These are phyloP conservation scores for Morpho deidamia DNA, from an alignment of 2,888 invertebrate species.

Conservation along the genomic window DNA sequence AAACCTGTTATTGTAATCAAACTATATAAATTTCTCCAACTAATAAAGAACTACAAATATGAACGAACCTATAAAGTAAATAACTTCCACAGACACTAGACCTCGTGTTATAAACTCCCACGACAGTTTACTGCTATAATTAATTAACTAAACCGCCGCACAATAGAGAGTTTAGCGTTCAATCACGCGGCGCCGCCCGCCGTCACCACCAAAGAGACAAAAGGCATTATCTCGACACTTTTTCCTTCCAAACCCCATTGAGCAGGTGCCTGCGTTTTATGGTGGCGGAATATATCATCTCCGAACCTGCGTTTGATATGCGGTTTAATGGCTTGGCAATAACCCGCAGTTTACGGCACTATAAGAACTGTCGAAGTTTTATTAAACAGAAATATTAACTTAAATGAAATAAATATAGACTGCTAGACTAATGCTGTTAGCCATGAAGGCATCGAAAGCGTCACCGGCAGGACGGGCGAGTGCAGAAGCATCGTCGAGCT, in stretches of 20 bases:
- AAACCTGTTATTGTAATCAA: too few relatives aligned
- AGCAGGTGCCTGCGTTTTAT: constrained; percentile 43
- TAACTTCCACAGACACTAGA: constrained; percentile 5
- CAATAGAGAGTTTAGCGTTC: neutral
- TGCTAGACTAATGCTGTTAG: too few relatives aligned
- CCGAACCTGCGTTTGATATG: constrained; percentile 41
- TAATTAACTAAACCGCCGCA: neutral
- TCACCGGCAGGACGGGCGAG: too few relatives aligned
- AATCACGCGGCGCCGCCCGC: neutral
- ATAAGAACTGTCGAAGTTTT: too few relatives aligned
- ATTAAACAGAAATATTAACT: too few relatives aligned
- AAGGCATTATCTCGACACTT: neutral
- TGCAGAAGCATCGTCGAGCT: too few relatives aligned
- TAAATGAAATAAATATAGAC: too few relatives aligned
- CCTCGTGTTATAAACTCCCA: neutral
- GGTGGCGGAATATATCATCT: constrained; percentile 30
- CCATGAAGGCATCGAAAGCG: too few relatives aligned
- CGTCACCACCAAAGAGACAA: neutral
- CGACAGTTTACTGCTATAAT: neutral
- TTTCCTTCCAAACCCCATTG: constrained; percentile 19
- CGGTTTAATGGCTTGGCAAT: constrained; percentile 43
- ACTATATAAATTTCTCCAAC: too few relatives aligned
- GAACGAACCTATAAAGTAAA: too few relatives aligned
- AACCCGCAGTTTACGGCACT: neutral
- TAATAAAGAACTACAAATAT: too few relatives aligned